Evolutionary conservation across 2,888 invertebrate genomes (phyloP).

Genomic region (Notodonta ziczac): DNA sequence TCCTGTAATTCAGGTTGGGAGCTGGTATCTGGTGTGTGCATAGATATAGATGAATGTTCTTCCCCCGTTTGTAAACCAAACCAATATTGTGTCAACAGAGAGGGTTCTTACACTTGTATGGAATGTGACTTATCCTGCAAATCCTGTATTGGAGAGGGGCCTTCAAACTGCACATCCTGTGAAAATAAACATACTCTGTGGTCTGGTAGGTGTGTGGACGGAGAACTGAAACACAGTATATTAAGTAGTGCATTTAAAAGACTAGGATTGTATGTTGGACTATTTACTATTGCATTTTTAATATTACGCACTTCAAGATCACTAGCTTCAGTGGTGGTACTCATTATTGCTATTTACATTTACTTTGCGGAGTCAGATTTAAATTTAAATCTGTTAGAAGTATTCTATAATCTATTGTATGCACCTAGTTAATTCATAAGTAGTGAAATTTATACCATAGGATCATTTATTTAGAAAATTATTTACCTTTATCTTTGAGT

Average conservation of each 20-base stretch:
- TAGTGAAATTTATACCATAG: too few relatives aligned
- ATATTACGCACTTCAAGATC: conserved; percentile 49
- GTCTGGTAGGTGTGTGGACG: conserved; percentile 65
- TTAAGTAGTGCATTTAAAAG: conserved; percentile 51
- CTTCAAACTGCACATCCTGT: conserved; percentile 93
- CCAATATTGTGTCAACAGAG: conserved; percentile 94
- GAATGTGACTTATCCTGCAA: conserved; percentile 93
- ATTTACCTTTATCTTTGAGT: neutral
- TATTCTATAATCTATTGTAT: conserved; percentile 36
- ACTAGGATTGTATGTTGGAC: conserved; percentile 55
- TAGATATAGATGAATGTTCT: conserved; percentile 93
- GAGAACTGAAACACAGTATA: conserved; percentile 49
- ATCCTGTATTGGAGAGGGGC: conserved; percentile 93
- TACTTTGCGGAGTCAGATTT: conserved; percentile 57
- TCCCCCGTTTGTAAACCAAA: conserved; percentile 82
- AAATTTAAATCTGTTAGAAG: conserved; percentile 45
- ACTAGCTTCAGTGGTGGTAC: conserved; percentile 52
- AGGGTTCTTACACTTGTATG: conserved; percentile 91
- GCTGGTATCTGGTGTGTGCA: conserved; percentile 88
- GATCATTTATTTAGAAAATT: too few relatives aligned
- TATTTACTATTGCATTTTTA: conserved; percentile 54
- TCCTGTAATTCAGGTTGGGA: conserved; percentile 89
- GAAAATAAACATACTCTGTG: conserved; percentile 64
- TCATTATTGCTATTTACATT: conserved; percentile 56
- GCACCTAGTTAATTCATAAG: neutral